Base-by-base conservation (phyloP, 2,797 vertebrate species). In the Falco peregrinus region DNA sequence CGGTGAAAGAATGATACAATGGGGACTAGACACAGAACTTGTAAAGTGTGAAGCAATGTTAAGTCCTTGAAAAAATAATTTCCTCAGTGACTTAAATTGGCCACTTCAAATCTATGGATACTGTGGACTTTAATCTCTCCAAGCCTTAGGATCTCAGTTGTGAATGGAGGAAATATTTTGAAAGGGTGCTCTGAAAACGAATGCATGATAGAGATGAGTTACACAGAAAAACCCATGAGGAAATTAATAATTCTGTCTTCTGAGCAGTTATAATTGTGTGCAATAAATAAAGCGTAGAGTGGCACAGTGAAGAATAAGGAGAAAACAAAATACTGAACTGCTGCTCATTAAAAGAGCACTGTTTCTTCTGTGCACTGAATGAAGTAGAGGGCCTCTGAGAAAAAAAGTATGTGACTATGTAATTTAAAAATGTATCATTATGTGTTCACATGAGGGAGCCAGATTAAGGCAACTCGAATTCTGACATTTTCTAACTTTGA, bases 211-310 rank as follows among this genome's bases (percentile, higher is more conserved):
- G 59, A 91, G 57, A 95, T 79, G 88, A 95, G 61, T 89, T 96
- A 93, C 41, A 79, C 54, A 53, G 90, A 84, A 87, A 93, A 95
- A 5, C 50, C 65, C 59, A 84, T 39, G 59, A 93, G 51, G 51
- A 92, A 96, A 95, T 95, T 84, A 94, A 93, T 97, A 94, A 90
- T 89, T 87, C 70, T 97, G 35, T 90, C 85, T 96, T 96, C 63
- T 4, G n/a, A 73, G 77, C 33, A 76, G 47, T 86, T 93, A 61
- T 92, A 90, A 97, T 94, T 96, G 70, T 79, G 54, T 86, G 67
- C 35, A 90, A 92, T 96, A 96, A 96, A 91, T 88, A 96, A 92
- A 47, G 28, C 70, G 70, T 95, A 79, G 63, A 93, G 59, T 80
- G 89, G 35, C 67, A 63, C 63, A 70, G 54, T 35, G 80, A 96